A percentile compares a stretch with the other conserved stretches of the same genome.
These are phyloP conservation scores for Periphyllus acericola DNA, from an alignment of 2,888 invertebrate species.

Conservation along the genomic window DNA sequence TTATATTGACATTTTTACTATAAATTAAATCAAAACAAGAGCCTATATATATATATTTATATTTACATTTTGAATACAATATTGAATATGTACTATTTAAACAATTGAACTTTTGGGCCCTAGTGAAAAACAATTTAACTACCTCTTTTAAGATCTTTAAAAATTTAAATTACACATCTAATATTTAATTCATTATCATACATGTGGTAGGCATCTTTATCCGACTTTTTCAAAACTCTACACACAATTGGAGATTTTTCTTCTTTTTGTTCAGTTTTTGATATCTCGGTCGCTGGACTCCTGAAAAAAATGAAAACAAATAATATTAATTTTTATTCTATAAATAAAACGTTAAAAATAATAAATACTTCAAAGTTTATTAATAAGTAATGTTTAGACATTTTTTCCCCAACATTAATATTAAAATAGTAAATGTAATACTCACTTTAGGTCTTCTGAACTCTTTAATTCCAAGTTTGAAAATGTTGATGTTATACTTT, in stretches of 20 bases:
- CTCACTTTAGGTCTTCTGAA: neutral
- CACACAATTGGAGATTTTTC: constrained; percentile 47
- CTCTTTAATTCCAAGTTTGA: neutral
- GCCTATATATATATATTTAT: too few relatives aligned
- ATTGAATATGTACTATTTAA: too few relatives aligned
- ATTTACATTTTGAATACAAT: too few relatives aligned
- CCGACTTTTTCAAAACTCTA: constrained; percentile 8
- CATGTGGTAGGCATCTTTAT: constrained; percentile 26
- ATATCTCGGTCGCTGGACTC: neutral
- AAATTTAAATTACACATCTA: neutral
- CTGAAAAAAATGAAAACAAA: neutral
- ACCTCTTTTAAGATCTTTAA: neutral
- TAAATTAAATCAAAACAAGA: too few relatives aligned
- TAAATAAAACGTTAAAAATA: too few relatives aligned
- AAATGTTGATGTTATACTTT: neutral
- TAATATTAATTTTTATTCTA: too few relatives aligned
- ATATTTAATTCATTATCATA: constrained; percentile 5
- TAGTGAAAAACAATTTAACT: too few relatives aligned
- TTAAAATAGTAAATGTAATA: neutral
- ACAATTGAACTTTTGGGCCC: too few relatives aligned
- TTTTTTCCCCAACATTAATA: too few relatives aligned
- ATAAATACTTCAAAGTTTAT: too few relatives aligned
- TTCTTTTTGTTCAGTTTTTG: neutral
- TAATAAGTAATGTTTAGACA: too few relatives aligned
- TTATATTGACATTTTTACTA: too few relatives aligned